These are phyloP conservation scores for Pholis gunnellus DNA, from an alignment of 2,113 vertebrate species.

Conservation along the genomic window DNA sequence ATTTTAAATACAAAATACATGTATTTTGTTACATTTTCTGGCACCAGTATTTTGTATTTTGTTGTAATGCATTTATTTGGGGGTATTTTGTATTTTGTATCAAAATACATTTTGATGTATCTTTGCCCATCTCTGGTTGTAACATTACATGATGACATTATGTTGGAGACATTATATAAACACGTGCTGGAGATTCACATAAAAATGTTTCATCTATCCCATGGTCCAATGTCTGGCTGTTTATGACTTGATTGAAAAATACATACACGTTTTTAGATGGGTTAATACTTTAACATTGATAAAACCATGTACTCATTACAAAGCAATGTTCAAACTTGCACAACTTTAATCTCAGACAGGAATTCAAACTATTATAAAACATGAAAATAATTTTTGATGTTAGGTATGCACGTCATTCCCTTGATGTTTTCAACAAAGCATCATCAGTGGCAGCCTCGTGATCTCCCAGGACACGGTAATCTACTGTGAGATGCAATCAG, in stretches of 20 bases:
- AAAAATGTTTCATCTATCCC: not conserved
- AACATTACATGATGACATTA: too few species aligned
- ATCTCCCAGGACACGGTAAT: slow-evolving; percentile 56
- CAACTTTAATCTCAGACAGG: slow-evolving; percentile 18
- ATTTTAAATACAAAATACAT: too few species aligned
- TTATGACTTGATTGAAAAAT: not conserved
- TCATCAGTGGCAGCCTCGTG: slow-evolving; percentile 16
- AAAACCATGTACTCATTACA: too few species aligned
- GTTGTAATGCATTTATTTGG: too few species aligned
- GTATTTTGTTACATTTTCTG: too few species aligned
- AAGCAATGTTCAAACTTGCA: not conserved
- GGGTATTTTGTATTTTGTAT: too few species aligned
- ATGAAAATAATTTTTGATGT: slow-evolving; percentile 13
- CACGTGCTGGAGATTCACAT: not conserved
- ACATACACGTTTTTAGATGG: not conserved
- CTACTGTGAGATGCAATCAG: slow-evolving; percentile 69
- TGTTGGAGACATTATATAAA: not conserved
- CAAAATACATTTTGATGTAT: too few species aligned
- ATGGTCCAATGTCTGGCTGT: not conserved
- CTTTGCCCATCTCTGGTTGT: too few species aligned
- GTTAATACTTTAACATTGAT: not conserved
- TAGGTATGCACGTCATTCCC: slow-evolving; percentile 17
- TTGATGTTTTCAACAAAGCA: slow-evolving; percentile 42
- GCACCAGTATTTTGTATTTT: too few species aligned
- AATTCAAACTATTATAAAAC: slow-evolving; percentile 22